Base-by-base conservation (phyloP, 2,888 invertebrate species). In the Trachelus tabidus region DNA sequence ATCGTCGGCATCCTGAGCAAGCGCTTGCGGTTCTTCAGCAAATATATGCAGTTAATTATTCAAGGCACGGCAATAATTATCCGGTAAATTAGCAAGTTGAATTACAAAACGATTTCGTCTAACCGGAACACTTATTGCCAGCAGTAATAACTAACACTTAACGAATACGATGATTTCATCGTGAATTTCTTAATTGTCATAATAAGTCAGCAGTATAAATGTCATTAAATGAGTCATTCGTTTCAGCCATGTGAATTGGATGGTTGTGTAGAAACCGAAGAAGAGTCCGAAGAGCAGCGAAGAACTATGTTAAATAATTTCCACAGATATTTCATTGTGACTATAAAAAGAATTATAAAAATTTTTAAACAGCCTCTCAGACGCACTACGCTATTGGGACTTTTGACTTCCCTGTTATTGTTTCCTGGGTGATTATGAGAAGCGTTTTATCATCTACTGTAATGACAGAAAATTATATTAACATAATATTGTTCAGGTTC, bases 21-120 rank as follows among this genome's bases (percentile, higher is more conserved):
- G 92, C 93, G 2, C 76, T 91, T 3, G 79, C 87, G 31, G 87
- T 92, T 6, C 81, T 93, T 4, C 92, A 91, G 81, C 91, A 92
- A 80, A 92, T 92, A 35, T 93, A 91, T 82, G 92, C 93, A 23
- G 91, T 93, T 73, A 93, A 93, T 83, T 91, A 89, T 82, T 92
- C 92, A 3, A 90, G 87, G 81, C 92, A 92, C 81, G 89, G 89
- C 33, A 91, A 92, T 76, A 89, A 90, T 73, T 92, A 90, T 82
- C 85, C 89, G 77, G 92, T 92, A 86, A 23, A 76, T 79, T n/a
- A 56, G 23, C 56, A 56, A 56, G 56, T 56, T 56, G 23, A 9
- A 56, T 56, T 23, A 23, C 23, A 40, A 40, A 40, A 15, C 2
- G 9, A 56, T 56, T 23, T 56, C 23, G 0, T 56, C 2, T 56